A percentile compares a stretch with the other conserved stretches of the same genome.
Evolutionary conservation across 2,797 vertebrate genomes (phyloP).

Genomic region (Avahi laniger): DNA sequence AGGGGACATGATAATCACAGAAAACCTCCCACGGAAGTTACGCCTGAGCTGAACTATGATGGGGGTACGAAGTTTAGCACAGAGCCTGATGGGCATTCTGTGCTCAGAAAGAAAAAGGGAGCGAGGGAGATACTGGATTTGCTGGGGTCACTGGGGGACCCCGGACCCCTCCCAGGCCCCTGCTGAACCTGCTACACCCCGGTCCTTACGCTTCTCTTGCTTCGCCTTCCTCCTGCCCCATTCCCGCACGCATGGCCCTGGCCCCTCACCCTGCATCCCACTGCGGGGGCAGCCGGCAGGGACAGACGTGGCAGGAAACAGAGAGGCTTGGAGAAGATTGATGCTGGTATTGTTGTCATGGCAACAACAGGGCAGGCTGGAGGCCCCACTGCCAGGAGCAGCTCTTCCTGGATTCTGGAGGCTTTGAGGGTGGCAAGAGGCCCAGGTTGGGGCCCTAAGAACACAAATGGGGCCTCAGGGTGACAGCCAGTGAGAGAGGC

Average conservation of each 20-base stretch:
- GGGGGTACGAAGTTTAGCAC: not conserved
- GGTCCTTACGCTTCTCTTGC: not conserved
- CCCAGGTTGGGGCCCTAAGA: not conserved
- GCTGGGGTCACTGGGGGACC: not conserved
- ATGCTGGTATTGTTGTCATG: constrained; percentile 34
- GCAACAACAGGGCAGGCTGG: not conserved
- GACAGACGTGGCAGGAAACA: not conserved
- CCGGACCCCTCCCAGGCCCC: too few relatives aligned
- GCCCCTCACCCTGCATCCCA: not conserved
- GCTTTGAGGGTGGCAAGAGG: not conserved
- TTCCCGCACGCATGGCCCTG: fast-evolving
- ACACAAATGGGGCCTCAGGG: not conserved
- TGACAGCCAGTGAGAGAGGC: not conserved
- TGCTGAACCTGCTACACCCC: not conserved
- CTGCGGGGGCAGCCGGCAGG: not conserved
- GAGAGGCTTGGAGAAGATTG: constrained; percentile 62
- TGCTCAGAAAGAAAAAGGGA: not conserved
- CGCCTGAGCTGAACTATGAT: not conserved
- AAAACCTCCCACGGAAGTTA: not conserved
- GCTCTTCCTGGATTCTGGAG: not conserved
- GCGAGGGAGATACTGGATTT: not conserved
- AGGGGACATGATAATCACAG: not conserved
- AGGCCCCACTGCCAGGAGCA: not conserved
- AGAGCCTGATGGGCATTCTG: not conserved
- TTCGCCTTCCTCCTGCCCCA: not conserved